Evolutionary conservation across 2,888 invertebrate species (phyloP), one percentile per base, ranked within the genome.

Genomic region (Hoplodrina blanda): DNA sequence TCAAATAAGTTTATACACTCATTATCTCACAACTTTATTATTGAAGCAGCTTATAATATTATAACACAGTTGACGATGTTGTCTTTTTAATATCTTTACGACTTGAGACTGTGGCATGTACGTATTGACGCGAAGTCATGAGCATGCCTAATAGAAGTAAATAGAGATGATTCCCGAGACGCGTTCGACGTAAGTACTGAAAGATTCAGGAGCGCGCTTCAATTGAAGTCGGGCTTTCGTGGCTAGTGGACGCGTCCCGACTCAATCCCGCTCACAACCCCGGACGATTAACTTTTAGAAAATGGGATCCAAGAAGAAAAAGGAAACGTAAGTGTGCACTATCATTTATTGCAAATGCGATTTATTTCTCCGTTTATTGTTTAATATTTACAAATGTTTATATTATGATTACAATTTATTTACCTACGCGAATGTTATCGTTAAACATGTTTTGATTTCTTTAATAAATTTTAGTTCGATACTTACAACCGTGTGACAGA

Each of bases 271-370:
- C 53, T 37, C 33, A 20, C 55, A 41, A 15, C 41, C 50, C 60
- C 52, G 8, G 49, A n/a, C 49, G 6, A 49, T 20, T 0, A 13
- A 49, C n/a, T 37, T 33, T 44, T 0, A 49, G 52, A 60, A 25
- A 62, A 85, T 85, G 85, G 83, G 79, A 33, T 63, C 85, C 4
- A 85, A 85, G 62, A 82, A 86, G 73, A 83, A 80, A 68, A 85
- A 83, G 53, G 77, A 80, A 70, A 77, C 64, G 85, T 86, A 77
- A 85, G 85, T 86, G 2, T 52, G 59, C 25, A 7, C 6, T 15
- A n/a, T 46, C n/a, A 53, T 52, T 37, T 10, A 15, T 55, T 56
- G 76, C 79, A 20, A 62, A 33, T 30, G 85, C 84, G 82, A 85
- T 64, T 59, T 37, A 20, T 20, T 46, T 52, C 3, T 61, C 37